Evolutionary conservation across 2,888 invertebrate genomes (phyloP).

Genomic region (Sympetrum striolatum): DNA sequence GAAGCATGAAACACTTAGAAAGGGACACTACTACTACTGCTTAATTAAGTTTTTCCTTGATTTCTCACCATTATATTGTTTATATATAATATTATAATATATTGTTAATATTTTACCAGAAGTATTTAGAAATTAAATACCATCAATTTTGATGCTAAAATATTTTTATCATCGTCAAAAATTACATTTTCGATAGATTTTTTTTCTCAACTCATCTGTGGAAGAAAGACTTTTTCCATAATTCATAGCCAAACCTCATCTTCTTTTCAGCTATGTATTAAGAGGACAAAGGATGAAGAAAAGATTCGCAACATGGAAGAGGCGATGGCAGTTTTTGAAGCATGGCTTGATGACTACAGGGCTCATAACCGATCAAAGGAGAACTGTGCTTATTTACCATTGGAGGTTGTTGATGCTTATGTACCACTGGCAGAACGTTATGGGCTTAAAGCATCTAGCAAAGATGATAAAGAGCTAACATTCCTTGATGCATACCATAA

Average conservation of each 20-base stretch:
- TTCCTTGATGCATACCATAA: slow-evolving; percentile 71
- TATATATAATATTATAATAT: too few relatives aligned
- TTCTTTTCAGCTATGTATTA: slow-evolving; percentile 48
- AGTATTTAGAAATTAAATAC: too few relatives aligned
- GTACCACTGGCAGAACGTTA: slow-evolving; percentile 64
- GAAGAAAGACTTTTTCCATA: too few relatives aligned
- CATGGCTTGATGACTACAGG: slow-evolving; percentile 77
- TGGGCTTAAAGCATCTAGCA: slow-evolving; percentile 58
- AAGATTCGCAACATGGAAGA: slow-evolving; percentile 78
- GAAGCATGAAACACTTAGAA: too few relatives aligned
- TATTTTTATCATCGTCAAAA: too few relatives aligned
- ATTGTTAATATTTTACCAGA: too few relatives aligned
- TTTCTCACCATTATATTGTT: too few relatives aligned
- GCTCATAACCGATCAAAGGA: slow-evolving; percentile 70
- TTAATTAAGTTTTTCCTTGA: too few relatives aligned
- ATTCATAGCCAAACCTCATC: not conserved
- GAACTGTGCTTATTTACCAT: slow-evolving; percentile 73
- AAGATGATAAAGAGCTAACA: slow-evolving; percentile 57
- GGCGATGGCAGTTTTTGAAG: slow-evolving; percentile 73
- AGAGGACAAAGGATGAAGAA: slow-evolving; percentile 77
- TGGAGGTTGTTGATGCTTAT: slow-evolving; percentile 67
- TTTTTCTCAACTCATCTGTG: too few relatives aligned
- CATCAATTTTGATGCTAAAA: too few relatives aligned
- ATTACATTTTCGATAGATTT: too few relatives aligned
- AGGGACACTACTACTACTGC: too few relatives aligned